Evolutionary conservation across 2,888 invertebrate genomes (phyloP).

Genomic region (Eilema depressum): DNA sequence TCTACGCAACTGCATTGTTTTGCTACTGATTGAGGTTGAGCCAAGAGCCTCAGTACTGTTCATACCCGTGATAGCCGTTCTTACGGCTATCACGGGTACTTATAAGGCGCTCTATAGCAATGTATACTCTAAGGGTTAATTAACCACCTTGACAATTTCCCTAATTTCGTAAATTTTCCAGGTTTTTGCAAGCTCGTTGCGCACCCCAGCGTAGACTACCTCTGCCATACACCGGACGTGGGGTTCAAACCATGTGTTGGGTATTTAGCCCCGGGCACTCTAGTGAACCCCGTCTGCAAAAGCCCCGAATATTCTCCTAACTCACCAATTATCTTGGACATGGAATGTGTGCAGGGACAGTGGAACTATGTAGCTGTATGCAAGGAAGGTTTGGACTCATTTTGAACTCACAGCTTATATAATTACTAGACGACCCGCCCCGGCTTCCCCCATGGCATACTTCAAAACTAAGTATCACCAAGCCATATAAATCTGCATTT

Average conservation of each 20-base stretch:
- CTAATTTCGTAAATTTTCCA: neutral
- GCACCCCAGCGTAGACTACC: neutral
- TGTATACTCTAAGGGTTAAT: no score
- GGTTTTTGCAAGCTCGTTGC: conserved; percentile 12
- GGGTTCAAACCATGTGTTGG: neutral
- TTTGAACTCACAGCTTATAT: no score
- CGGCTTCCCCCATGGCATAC: no score
- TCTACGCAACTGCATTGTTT: no score
- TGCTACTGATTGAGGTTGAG: no score
- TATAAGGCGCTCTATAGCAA: no score
- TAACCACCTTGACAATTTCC: neutral
- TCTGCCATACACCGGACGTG: neutral
- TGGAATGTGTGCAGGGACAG: conserved; percentile 3
- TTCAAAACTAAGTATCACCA: no score
- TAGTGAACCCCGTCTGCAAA: conserved; percentile 3
- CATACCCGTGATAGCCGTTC: no score
- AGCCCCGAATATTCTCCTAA: neutral
- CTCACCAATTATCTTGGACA: neutral
- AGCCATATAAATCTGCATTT: no score
- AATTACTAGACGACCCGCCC: no score
- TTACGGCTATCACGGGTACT: no score
- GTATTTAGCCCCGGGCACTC: conserved; percentile 12
- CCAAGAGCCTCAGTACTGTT: no score
- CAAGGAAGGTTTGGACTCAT: conserved; percentile 2
- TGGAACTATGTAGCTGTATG: conserved; percentile 10